Percentiles rank a stretch among this genome's conserved stretches.
Conservation (phyloP, 2,888 invertebrate genomes). For the Drosophila nr. fundita region DNA sequence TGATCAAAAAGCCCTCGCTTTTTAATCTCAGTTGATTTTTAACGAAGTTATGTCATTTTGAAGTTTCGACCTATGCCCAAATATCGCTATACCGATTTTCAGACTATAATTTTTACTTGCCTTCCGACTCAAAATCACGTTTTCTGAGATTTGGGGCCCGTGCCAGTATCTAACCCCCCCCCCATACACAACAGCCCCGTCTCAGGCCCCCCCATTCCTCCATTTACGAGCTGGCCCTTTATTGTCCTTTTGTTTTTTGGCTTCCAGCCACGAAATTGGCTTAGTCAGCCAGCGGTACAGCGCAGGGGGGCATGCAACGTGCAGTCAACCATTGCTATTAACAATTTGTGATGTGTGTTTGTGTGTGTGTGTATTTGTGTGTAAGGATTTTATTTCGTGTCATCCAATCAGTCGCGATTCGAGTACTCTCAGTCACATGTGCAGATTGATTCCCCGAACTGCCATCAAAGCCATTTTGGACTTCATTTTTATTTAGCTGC, state of each 20-base stretch:
- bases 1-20: no score
- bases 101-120: no score
- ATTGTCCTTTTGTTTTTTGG: conserved; percentile 63
- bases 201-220: not conserved
- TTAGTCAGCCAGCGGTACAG: conserved; percentile 42
- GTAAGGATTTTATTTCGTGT: conserved; percentile 64
- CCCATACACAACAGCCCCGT: not conserved
- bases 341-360: conserved; percentile 37
- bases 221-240: conserved; percentile 70
- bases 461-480: conserved; percentile 48
- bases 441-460: conserved; percentile 66
- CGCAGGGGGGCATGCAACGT: conserved; percentile 14
- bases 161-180: not conserved
- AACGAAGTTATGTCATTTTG: no score
- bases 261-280: conserved; percentile 44
- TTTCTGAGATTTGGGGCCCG: conserved; percentile 19
- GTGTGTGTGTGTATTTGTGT: conserved; percentile 28
- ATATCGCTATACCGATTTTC: no score
- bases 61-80: no score
- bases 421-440: conserved; percentile 46
- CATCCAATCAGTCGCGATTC: conserved; percentile 65
- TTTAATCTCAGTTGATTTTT: no score
- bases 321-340: conserved; percentile 35
- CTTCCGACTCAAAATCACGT: no score
- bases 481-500: conserved; percentile 25